Base-by-base conservation (phyloP, 2,113 vertebrate species). In the Oreotrochilus melanogaster region DNA sequence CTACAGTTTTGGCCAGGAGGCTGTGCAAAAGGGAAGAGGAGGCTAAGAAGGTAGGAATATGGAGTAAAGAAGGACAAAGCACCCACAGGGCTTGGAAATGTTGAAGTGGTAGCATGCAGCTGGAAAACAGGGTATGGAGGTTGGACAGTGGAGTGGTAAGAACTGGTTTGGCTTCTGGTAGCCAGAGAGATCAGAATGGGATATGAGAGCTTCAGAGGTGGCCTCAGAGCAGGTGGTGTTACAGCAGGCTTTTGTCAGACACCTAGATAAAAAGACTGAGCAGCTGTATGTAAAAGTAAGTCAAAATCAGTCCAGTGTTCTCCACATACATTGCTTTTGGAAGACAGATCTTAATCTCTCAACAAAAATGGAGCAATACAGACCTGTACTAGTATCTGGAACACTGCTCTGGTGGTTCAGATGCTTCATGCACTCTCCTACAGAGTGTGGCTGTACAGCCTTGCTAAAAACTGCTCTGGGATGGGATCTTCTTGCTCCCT, bases 401-500 rank as follows among this genome's bases (percentile, higher is more conserved):
- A 73, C 30, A 30, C 7, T 1, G 1, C 30, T 13, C 0, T 1
- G 13, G 18, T 4, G 6, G 13, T n/a, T 39, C 22, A 27, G 27
- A 18, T 74, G 42, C 22, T 78, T 24, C 65, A 61, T 0, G 0
- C 0, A 1, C 61, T 51, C 22, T 80, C 30, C 22, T 11, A 19
- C 1, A 17, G 14, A 31, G 39, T 15, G 16, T 18, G 65, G 45
- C n/a, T 56, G 10, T 1, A 6, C 25, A 60, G 7, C 18, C 35
- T 90, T 72, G 19, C 31, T 60, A 39, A 27, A 33, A 48, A 60
- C 28, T 64, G 1, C 43, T 30, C 33, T 72, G 48, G 14, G 15
- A 51, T 18, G 18, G 51, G 43, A 71, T 18, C 25, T 43, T 47
- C 28, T 72, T 54, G 16, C 25, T 85, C 22, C 25, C 11, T 78